Evolutionary conservation across 92 coral and sea anemone species (phyloP).

Genomic region (Epizoanthus illoricatus): DNA sequence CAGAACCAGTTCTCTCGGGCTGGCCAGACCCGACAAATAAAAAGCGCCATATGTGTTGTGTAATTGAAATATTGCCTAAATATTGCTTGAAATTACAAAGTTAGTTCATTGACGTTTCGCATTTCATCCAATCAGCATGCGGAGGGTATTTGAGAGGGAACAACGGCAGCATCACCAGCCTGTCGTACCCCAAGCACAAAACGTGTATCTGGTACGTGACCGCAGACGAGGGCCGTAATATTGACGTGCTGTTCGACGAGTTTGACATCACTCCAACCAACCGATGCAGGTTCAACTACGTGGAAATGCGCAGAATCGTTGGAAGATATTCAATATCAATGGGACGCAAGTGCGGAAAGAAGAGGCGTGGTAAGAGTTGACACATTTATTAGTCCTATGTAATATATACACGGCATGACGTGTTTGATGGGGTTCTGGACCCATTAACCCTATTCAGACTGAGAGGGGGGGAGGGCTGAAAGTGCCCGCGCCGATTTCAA

Average conservation of each 20-base stretch:
- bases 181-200: slow-evolving; percentile 1
- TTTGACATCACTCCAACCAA: slow-evolving; percentile 4
- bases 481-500: too few relatives aligned
- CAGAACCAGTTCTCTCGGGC: too few relatives aligned
- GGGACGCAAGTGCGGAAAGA: slow-evolving; percentile 9
- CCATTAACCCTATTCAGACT: too few relatives aligned
- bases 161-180: background rate
- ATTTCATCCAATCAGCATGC: background rate
- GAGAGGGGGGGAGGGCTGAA: too few relatives aligned
- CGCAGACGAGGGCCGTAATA: background rate
- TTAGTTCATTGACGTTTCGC: background rate
- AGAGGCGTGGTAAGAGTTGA: background rate
- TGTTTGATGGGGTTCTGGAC: too few relatives aligned
- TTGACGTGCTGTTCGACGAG: slow-evolving; percentile 16
- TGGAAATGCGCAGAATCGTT: slow-evolving; percentile 25
- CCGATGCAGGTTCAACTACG: background rate
- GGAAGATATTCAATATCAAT: background rate
- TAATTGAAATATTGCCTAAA: too few relatives aligned
- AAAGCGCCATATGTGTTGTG: too few relatives aligned
- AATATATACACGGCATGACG: too few relatives aligned
- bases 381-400: too few relatives aligned
- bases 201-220: slow-evolving; percentile 2
- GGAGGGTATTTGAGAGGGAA: background rate
- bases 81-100: background rate
- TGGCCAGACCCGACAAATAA: too few relatives aligned